Evolutionary conservation across 2,113 vertebrate genomes (phyloP).

Genomic region (Sardina pilchardus): DNA sequence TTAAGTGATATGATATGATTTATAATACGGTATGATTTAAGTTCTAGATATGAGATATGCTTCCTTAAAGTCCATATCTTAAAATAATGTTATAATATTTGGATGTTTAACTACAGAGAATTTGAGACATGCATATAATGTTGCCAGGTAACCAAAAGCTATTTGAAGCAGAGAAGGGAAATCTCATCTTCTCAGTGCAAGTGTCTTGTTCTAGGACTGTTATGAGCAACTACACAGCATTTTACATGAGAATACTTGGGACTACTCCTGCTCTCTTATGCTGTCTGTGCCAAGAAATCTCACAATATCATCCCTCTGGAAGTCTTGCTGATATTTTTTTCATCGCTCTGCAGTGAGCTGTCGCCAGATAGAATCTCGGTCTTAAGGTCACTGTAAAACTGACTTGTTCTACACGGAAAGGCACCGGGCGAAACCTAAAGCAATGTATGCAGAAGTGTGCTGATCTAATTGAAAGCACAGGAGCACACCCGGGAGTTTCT

Average conservation of each 20-base stretch:
- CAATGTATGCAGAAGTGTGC: background rate
- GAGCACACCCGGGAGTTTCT: constrained; percentile 36
- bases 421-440: background rate
- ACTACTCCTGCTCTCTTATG: background rate
- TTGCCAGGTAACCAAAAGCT: background rate
- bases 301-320: background rate
- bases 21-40: too few relatives aligned
- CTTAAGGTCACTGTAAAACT: constrained; percentile 3
- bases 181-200: background rate
- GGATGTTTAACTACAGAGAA: background rate
- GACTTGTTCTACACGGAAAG: background rate
- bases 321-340: background rate
- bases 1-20: too few relatives aligned
- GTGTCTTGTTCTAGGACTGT: background rate
- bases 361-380: background rate
- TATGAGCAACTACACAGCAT: background rate
- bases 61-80: background rate
- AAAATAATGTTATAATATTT: background rate
- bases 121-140: background rate
- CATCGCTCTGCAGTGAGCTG: background rate
- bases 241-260: background rate
- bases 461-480: constrained; percentile 12
- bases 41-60: too few relatives aligned
- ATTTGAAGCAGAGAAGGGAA: too few relatives aligned
- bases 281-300: constrained; percentile 9